Evolutionary conservation across 2,888 invertebrate species (phyloP), one percentile per base, ranked within the genome.

Genomic region (Callyntrura sp.): DNA sequence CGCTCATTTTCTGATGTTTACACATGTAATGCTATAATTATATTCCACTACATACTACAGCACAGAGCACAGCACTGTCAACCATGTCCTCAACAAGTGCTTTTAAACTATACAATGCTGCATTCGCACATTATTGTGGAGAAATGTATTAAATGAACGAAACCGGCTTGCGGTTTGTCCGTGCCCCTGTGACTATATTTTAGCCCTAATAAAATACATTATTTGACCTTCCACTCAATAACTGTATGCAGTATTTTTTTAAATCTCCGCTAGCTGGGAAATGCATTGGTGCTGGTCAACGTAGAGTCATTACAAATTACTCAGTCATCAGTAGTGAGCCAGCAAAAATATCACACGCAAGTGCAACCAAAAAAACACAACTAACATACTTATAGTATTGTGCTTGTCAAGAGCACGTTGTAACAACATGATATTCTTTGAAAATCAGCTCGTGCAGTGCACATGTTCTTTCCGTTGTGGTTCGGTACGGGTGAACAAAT

Each of bases 231-330:
- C 25, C 73, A 57, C 48, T 57, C 60, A 17, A 60, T 23, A 45
- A 57, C 11, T 85, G 83, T 68, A 83, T 83, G 65, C 8, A 68
- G n/a, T 1, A 28, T 8, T 68, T n/a, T 82, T 23, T 57, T 45
- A 45, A 5, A n/a, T n/a, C n/a, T n/a, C n/a, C n/a, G n/a, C n/a
- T 23, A 9, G 14, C 57, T 62, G 81, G 62, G 45, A 79, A 79
- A 82, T 23, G 43, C 60, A 17, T 60, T 60, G 12, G 23, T 45
- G 23, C n/a, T n/a, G n/a, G n/a, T n/a, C n/a, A n/a, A n/a, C n/a
- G n/a, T n/a, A n/a, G n/a, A n/a, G n/a, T 23, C 76, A 78, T 35
- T n/a, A 55, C 55, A 1, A 23, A 9, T 73, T 35, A 4, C 3
- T 14, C 9, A 12, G 17, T 14, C 35, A n/a, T n/a, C 8, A 43